Conservation (phyloP, 2,113 vertebrate species). For the Engystomops pustulosus region DNA sequence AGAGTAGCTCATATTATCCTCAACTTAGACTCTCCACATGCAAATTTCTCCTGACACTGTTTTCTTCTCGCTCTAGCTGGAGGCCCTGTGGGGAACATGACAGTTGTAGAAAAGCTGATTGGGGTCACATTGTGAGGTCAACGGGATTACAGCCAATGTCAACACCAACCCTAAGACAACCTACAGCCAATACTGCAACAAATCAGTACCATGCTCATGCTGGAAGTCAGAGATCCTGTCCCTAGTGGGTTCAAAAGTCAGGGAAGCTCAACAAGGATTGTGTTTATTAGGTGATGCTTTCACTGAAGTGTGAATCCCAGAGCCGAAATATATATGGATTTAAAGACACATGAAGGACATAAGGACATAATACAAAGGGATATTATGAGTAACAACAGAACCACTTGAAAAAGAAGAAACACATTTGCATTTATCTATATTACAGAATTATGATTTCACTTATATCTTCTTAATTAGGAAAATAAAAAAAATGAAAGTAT, state of each 20-base stretch:
- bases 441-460: neutral
- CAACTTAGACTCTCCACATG: conserved; percentile 56
- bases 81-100: conserved; percentile 69
- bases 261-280: conserved; percentile 56
- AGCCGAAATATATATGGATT: conserved; percentile 56
- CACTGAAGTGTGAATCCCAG: neutral
- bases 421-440: neutral
- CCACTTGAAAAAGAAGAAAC: neutral
- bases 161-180: conserved; percentile 66
- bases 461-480: no score
- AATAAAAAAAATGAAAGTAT: no score
- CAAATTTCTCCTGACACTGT: conserved; percentile 65
- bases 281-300: conserved; percentile 1
- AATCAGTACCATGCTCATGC: conserved; percentile 66
- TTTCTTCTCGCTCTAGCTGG: conserved; percentile 66
- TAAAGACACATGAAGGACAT: neutral
- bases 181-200: conserved; percentile 70
- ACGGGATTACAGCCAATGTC: conserved; percentile 72
- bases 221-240: conserved; percentile 63
- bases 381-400: no score
- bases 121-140: conserved; percentile 70
- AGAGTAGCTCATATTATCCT: neutral
- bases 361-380: neutral
- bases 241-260: conserved; percentile 63
- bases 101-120: conserved; percentile 69